Evolutionary conservation across 92 coral and sea anemone genomes (phyloP).

Genomic region (Scolanthus callimorphus): DNA sequence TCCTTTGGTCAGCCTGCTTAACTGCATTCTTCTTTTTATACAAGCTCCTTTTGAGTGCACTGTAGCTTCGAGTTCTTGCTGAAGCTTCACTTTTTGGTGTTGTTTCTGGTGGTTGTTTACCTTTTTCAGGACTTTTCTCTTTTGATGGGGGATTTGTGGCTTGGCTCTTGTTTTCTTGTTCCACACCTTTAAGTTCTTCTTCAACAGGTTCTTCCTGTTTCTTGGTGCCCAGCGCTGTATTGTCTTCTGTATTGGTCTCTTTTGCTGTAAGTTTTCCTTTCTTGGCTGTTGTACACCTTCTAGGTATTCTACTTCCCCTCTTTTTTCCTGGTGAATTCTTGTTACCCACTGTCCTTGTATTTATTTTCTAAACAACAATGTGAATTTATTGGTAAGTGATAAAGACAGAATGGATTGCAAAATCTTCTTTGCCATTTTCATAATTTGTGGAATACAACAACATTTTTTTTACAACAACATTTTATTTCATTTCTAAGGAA

Average conservation of each 20-base stretch:
- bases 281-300: conserved; percentile 3
- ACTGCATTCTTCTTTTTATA: conserved; percentile 15
- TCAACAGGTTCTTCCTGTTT: too few relatives aligned
- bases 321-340: too few relatives aligned
- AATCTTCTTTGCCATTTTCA: too few relatives aligned
- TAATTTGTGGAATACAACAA: too few relatives aligned
- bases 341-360: too few relatives aligned
- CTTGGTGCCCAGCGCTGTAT: background rate
- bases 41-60: conserved; percentile 63
- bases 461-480: too few relatives aligned
- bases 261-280: background rate
- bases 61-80: conserved; percentile 65
- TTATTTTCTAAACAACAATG: too few relatives aligned
- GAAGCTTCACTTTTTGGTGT: conserved; percentile 33
- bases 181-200: background rate
- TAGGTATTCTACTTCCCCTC: conserved; percentile 21
- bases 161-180: background rate
- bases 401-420: too few relatives aligned
- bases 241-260: background rate
- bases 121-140: conserved; percentile 47
- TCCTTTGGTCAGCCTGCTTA: background rate
- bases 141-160: conserved; percentile 36
- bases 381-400: too few relatives aligned
- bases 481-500: too few relatives aligned
- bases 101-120: background rate